These are phyloP conservation scores for Rhinella marina DNA, from an alignment of 2,797 vertebrate species.

Conservation along the genomic window DNA sequence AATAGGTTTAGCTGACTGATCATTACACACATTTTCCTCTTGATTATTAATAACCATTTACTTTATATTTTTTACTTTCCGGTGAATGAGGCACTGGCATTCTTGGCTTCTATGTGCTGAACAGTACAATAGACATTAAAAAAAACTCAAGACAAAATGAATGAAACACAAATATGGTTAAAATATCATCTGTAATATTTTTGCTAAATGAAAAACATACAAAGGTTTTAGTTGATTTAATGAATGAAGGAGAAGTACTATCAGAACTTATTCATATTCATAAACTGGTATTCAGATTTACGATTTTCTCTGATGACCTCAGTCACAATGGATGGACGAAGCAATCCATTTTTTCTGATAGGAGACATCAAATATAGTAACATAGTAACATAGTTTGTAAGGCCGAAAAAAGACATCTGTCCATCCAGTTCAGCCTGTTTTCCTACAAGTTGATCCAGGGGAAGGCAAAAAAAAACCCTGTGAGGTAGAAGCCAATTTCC, in stretches of 20 bases:
- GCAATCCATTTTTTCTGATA: no score
- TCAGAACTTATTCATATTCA: background rate
- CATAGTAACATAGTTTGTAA: no score
- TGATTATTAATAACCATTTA: conserved; percentile 23
- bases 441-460: no score
- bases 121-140: background rate
- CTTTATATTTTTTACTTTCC: background rate
- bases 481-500: no score
- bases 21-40: background rate
- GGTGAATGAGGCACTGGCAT: background rate
- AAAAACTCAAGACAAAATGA: background rate
- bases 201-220: no score
- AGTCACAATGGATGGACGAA: background rate
- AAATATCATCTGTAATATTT: no score
- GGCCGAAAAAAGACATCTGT: no score
- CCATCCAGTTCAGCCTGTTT: no score
- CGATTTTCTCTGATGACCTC: background rate
- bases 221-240: no score
- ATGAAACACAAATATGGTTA: background rate
- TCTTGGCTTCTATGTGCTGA: background rate
- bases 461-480: no score
- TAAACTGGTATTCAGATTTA: background rate
- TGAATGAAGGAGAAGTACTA: background rate
- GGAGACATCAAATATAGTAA: no score
- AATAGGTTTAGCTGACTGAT: conserved; percentile 29